phyloP scores from a whole-genome alignment of 2,113 vertebrate species.

The Epinephelus moara region DNA sequence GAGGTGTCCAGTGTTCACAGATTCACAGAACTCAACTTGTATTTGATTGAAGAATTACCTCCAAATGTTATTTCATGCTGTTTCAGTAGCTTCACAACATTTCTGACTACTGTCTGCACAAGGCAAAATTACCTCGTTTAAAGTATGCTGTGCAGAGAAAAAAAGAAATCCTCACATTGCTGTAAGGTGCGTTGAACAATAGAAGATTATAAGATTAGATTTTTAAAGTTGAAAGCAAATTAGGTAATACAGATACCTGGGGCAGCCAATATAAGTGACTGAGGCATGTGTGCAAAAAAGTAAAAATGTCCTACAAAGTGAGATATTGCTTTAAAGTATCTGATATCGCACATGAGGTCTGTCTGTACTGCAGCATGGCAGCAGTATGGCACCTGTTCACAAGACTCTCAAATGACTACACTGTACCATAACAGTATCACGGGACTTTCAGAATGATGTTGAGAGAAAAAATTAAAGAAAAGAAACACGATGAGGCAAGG shows the following conservation, averaged over 20 bases:
- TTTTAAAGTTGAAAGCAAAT: constrained; percentile 29
- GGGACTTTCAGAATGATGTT: no score
- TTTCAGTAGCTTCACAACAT: background rate
- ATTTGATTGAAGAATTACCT: constrained; percentile 22
- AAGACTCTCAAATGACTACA: background rate
- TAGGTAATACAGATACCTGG: constrained; percentile 9
- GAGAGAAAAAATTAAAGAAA: background rate
- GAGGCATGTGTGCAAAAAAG: constrained; percentile 3
- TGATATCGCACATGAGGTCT: background rate
- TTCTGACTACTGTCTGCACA: background rate
- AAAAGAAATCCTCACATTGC: constrained; percentile 2
- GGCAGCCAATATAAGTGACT: background rate
- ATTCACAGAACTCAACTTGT: constrained; percentile 14
- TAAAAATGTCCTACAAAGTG: constrained; percentile 4
- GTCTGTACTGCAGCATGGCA: background rate
- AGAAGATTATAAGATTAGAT: constrained; percentile 24
- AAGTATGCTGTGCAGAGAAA: background rate
- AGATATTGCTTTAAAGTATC: constrained; percentile 24
- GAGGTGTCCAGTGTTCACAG: constrained; percentile 28
- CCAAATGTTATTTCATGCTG: constrained; percentile 8
- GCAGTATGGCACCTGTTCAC: constrained; percentile 1
- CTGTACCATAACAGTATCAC: background rate
- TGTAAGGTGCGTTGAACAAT: constrained; percentile 3
- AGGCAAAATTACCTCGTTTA: constrained; percentile 20
- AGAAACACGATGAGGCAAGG: background rate